Base-by-base conservation (phyloP, 35 echinoderm and acorn worm genomes). In the Nesometra sesokonis region DNA sequence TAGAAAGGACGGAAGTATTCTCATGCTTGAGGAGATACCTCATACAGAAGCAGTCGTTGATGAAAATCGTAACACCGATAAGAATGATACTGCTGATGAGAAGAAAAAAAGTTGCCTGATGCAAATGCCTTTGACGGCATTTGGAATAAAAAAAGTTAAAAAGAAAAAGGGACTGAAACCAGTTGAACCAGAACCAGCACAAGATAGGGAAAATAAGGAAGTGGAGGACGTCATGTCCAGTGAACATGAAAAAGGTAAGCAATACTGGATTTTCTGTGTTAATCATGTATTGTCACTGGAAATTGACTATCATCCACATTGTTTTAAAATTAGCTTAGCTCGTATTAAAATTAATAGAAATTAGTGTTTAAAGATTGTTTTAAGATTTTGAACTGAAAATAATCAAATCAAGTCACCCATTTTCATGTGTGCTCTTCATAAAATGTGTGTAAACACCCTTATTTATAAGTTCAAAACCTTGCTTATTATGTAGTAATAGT, bases 1-100 rank as follows among this genome's bases (percentile, higher is more conserved):
- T 19, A 39, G 89, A 31, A 97, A 93, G 33, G 77, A 67, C 23
- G 52, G 52, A 13, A 67, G 21, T 67, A 17, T 67, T 67, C 52
- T 67, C 52, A 17, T 67, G 9, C 23, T 67, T 67, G 52, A 67
- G 11, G 52, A 67, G 23, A 67, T 67, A 19, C 38, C 38, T 7
- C 38, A 43, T 43, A 27, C 52, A 1, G 21, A 9, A 19, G 21
- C 52, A 9, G 52, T 67, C 11, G 8, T 27, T 27, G 52, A 67
- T 27, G 52, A 27, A 2, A 27, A 2, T 67, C 23, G 9, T 27
- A 5, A 17, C 23, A 67, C 7, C 23, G 52, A 67, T 19, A 67
- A 67, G 23, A 67, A 67, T 17, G 52, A 67, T 13, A 67, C 9
- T 67, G 21, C 7, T 67, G 52, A 67, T 67, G 52, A 67, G 9